Evolutionary conservation across 2,888 invertebrate species (phyloP), one percentile per base, ranked within the genome.

Genomic region (Aethes cnicana): DNA sequence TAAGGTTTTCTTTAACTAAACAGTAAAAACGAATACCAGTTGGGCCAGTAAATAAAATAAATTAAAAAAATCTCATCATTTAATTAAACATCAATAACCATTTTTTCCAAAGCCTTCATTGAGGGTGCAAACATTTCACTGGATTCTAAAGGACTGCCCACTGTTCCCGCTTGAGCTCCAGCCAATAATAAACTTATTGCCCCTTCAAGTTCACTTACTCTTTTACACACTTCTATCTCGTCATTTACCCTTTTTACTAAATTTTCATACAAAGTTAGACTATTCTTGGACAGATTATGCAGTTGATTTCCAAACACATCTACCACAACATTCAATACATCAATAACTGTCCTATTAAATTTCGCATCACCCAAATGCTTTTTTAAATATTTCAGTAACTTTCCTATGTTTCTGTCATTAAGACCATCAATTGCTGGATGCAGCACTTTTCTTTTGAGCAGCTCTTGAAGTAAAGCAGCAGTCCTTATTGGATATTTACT

Each of bases 381-480:
- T 60, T 91, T 91, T n/a, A 97, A 85, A 77, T 97, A 99, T 55
- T 92, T 91, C 5, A 98, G 78, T 48, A 98, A 86, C 50, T 84
- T 81, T 4, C 90, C 83, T 18, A 97, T 80, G 1, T 92, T 91
- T 58, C 92, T 92, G 41, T 93, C 93, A 52, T 93, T 91, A 52
- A 96, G 90, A 1, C 94, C 95, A 33, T 92, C 91, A 33, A 98
- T 82, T 0, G 97, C 97, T 55, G 92, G 91, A 66, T 91, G 89
- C 12, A 99, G 82, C 0, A 94, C 95, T 73, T 94, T 93, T 47
- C 98, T 91, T 67, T 95, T 92, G n/a, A 95, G 93, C 55, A 98
- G 85, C 81, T 98, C 98, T 74, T 96, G 95, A 68, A 98, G 91
- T 4, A 98, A 89, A 41, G 94, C 92, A 21, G 96, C 93, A 1